These are phyloP conservation scores for Neelides sp. DNA, from an alignment of 1,140 invertebrate genomes.

Conservation along the genomic window DNA sequence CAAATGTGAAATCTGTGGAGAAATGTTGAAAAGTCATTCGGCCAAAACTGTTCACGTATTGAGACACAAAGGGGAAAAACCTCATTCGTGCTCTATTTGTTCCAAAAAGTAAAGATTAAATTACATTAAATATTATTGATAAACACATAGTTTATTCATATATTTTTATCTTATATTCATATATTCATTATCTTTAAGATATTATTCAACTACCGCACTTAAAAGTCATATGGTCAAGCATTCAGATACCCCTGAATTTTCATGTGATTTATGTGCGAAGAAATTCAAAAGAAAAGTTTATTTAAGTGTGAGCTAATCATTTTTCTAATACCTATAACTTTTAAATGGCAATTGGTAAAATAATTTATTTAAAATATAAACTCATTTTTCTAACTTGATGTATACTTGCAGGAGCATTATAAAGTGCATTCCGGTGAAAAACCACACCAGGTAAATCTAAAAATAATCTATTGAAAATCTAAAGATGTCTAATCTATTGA, in stretches of 20 bases:
- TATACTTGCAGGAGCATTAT: constrained; percentile 65
- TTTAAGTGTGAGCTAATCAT: constrained; percentile 10
- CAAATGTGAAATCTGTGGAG: constrained; percentile 73
- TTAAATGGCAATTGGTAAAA: too few relatives aligned
- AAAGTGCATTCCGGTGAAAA: constrained; percentile 75
- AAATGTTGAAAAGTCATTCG: constrained; percentile 58
- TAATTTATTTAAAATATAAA: neutral
- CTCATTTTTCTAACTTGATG: neutral
- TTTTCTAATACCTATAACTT: too few relatives aligned
- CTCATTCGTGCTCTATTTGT: constrained; percentile 83
- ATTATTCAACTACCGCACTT: constrained; percentile 8
- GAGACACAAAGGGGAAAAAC: constrained; percentile 72
- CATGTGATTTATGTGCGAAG: constrained; percentile 11
- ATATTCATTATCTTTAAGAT: constrained; percentile 2
- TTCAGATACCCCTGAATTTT: constrained; percentile 6
- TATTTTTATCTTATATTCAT: neutral
- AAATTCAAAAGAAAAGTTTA: constrained; percentile 18
- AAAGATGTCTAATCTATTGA: too few relatives aligned
- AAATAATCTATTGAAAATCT: too few relatives aligned
- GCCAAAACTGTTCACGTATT: constrained; percentile 74
- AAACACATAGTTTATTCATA: neutral
- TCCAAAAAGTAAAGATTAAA: constrained; percentile 33
- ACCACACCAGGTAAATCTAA: constrained; percentile 68
- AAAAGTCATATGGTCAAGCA: constrained; percentile 11
- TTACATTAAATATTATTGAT: neutral